Conservation (phyloP, 2,888 invertebrate species). For the Stenotaenia linearis region DNA sequence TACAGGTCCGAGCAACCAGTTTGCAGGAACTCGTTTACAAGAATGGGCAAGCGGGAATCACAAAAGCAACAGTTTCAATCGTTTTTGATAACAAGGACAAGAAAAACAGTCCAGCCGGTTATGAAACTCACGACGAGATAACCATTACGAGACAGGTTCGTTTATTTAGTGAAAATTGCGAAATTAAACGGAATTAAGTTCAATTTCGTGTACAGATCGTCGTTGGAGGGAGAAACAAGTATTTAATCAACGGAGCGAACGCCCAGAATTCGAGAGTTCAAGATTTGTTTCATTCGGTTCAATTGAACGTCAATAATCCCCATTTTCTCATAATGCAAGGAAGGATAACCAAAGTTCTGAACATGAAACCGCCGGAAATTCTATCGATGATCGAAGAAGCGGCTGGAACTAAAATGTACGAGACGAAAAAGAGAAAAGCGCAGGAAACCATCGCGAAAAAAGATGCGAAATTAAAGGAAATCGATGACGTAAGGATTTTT, state of each 20-base stretch:
- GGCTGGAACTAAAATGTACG: slow-evolving; percentile 95
- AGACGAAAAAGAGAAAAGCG: slow-evolving; percentile 80
- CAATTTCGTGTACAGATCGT: slow-evolving; percentile 57
- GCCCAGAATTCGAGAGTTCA: slow-evolving; percentile 84
- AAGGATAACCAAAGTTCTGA: slow-evolving; percentile 94
- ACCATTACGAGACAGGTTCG: slow-evolving; percentile 79
- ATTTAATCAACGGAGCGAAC: slow-evolving; percentile 84
- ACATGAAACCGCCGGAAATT: slow-evolving; percentile 97
- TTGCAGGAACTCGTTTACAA: slow-evolving; percentile 96
- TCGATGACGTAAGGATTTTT: slow-evolving; percentile 61
- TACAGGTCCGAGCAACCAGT: slow-evolving; percentile 78
- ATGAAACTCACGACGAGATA: slow-evolving; percentile 84
- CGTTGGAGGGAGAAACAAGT: slow-evolving; percentile 84
- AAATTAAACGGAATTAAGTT: background rate
- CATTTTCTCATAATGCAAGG: slow-evolving; percentile 99
- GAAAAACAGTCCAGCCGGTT: slow-evolving; percentile 78
- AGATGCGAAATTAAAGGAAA: slow-evolving; percentile 79
- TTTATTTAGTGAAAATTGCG: background rate
- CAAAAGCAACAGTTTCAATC: slow-evolving; percentile 90
- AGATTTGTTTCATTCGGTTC: slow-evolving; percentile 93
- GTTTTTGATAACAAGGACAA: slow-evolving; percentile 87
- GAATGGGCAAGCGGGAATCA: slow-evolving; percentile 91
- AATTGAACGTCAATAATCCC: slow-evolving; percentile 97
- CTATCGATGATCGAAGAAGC: slow-evolving; percentile 98
- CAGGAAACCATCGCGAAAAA: slow-evolving; percentile 86